Base-by-base conservation (phyloP, 2,888 invertebrate genomes). In the Mythimna impura region DNA sequence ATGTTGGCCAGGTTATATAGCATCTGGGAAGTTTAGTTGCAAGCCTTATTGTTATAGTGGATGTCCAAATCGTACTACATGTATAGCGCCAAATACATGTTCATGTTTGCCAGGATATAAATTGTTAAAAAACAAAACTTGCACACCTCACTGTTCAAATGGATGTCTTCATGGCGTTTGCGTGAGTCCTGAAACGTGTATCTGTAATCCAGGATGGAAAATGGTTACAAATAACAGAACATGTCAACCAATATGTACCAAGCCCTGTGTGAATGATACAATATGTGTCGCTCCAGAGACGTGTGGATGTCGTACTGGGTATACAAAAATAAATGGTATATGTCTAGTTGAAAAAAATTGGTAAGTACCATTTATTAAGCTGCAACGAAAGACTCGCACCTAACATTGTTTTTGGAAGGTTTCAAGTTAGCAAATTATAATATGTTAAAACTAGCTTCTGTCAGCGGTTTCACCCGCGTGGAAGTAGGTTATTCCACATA, bases 251-350 rank as follows among this genome's bases (percentile, higher is more conserved):
- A 14, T 71, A n/a, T 77, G 77, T 50, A 57, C n/a, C 6, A 61
- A 64, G n/a, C 52, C 64, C 1, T 78, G 78, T 57, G 36, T 43
- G 0, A 77, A 78, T 54, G 50, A 57, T 9, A 73, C 43, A 14
- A 43, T 43, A 14, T 78, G 77, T 43, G 50, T 34, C 5, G 78
- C 72, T 4, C 80, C 82, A 9, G 69, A 82, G 3, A 75, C 61
- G 10, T 84, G 84, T n/a, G 30, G 61, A 47, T 82, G 79, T 58
- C 55, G 54, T 5, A 9, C 30, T 1, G 79, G 79, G 1, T 78
- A 66, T 25, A 14, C 10, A 12, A 36, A 68, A n/a, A 0, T 34
- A 6, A 64, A 47, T 17, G 25, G 54, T 14, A 34, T 52, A 6
- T 76, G 80, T 54, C n/a, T 54, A 10, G 30, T 20, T 20, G 58